Evolutionary conservation across 2,113 vertebrate species (phyloP), one percentile per base, ranked within the genome.

Genomic region (Genyomyrus donnyi): DNA sequence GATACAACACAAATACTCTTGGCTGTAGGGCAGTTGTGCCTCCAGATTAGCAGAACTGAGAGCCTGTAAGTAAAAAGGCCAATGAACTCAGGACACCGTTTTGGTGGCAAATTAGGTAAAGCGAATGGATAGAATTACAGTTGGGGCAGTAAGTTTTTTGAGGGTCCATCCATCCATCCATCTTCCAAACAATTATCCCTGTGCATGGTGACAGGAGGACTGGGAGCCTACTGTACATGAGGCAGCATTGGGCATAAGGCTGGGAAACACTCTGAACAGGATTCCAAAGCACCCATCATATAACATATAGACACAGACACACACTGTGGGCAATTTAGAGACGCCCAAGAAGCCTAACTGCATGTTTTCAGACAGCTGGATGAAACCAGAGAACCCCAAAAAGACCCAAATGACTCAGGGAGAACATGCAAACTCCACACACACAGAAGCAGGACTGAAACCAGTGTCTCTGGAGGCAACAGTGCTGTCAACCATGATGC

Each of bases 11-110:
- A 87, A 85, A 89, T 53, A 52, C 70, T 83, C 87, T 90, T 87
- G 49, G 52, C 90, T 84, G 85, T 70, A 88, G 89, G 50, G 83
- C 83, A 10, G 42, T n/a, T 50, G 24, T 11, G 24, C 45, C 88
- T 91, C 85, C 89, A 90, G 42, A 70, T 42, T 21, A 56, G 77
- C 90, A 70, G 92, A 90, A 91, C 88, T 89, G 89, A 53, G 35
- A 48, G 13, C 62, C 46, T 50, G 85, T 49, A 52, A 9, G 24
- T 50, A 31, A 24, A 52, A 17, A 83, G 42, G 39, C 19, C 13
- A 83, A 45, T 27, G 39, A 45, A 9, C 13, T 42, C 2, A 45
- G 42, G 42, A 45, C 39, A 9, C 35, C n/a, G 6, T 9, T 62
- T 62, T 62, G 24, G 2, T 27, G 62, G 9, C 62, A 66, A 27